Evolutionary conservation across 2,888 invertebrate species (phyloP).

Genomic region (Drosophila koepferae): DNA sequence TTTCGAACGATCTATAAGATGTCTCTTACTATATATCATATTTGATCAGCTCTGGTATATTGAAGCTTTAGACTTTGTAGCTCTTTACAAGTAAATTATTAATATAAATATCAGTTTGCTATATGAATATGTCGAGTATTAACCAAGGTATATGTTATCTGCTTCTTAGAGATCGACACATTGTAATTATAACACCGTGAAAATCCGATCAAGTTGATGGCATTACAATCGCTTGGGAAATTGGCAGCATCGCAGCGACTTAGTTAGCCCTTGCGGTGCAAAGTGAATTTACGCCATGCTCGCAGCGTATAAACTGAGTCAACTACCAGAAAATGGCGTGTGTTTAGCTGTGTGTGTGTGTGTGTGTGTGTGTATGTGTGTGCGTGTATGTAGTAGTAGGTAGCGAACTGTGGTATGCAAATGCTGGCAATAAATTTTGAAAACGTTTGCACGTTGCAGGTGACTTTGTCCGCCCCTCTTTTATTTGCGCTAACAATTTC

Average conservation of each 20-base stretch:
- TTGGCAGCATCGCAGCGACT: slow-evolving; percentile 26
- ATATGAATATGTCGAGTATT: too few relatives aligned
- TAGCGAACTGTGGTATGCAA: slow-evolving; percentile 51
- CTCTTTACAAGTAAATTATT: too few relatives aligned
- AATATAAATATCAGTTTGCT: too few relatives aligned
- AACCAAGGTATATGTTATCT: too few relatives aligned
- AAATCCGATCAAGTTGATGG: slow-evolving; percentile 20
- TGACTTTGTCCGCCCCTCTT: slow-evolving; percentile 60
- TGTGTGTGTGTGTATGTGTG: not conserved
- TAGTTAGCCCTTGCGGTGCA: slow-evolving; percentile 4
- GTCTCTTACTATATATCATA: too few relatives aligned
- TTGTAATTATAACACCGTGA: slow-evolving; percentile 1
- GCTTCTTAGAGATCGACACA: not conserved
- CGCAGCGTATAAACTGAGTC: slow-evolving; percentile 24
- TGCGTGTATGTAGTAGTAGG: slow-evolving; percentile 1
- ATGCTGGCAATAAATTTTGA: slow-evolving; percentile 72
- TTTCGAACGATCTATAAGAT: too few relatives aligned
- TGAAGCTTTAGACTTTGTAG: too few relatives aligned
- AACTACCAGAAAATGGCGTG: slow-evolving; percentile 37
- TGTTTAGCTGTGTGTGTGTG: slow-evolving; percentile 9
- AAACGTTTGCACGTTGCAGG: slow-evolving; percentile 73
- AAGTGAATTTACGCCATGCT: slow-evolving; percentile 30
- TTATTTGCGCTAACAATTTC: slow-evolving; percentile 79
- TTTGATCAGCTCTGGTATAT: too few relatives aligned
- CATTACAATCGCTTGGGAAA: slow-evolving; percentile 13